Conservation (phyloP, 30 jellyfish, hydroid and myxozoan genomes). For the Hydra vulgaris region DNA sequence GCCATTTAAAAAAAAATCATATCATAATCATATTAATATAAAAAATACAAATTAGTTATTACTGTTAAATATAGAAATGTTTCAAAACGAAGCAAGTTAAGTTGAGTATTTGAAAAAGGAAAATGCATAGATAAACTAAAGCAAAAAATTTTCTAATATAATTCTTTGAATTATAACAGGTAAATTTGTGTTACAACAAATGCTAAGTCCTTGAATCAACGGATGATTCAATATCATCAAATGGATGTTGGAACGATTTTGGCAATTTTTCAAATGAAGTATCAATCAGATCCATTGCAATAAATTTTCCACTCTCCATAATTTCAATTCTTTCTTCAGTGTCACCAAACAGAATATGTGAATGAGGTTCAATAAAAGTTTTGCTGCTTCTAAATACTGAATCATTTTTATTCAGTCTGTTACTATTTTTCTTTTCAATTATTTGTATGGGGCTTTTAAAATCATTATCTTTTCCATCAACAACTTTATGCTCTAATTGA, state of each 20-base stretch:
- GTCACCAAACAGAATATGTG: background rate
- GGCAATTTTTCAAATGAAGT: slow-evolving; percentile 1
- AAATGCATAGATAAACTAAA: too few relatives aligned
- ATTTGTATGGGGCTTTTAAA: background rate
- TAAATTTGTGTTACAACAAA: too few relatives aligned
- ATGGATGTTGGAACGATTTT: background rate
- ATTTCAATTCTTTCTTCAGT: background rate
- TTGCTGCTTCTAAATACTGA: background rate
- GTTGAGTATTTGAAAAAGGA: too few relatives aligned
- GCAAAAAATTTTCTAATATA: too few relatives aligned
- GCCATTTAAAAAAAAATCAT: too few relatives aligned
- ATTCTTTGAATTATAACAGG: too few relatives aligned
- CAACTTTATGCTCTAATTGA: background rate
- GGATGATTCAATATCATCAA: background rate
- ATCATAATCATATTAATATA: too few relatives aligned
- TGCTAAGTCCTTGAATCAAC: background rate
- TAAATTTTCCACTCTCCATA: background rate
- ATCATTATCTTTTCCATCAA: background rate
- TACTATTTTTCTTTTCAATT: background rate
- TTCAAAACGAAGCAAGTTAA: too few relatives aligned
- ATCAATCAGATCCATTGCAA: background rate
- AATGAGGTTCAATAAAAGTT: background rate
- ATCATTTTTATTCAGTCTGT: background rate
- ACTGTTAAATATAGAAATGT: too few relatives aligned
- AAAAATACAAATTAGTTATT: too few relatives aligned